These are phyloP conservation scores for Callyntrura sp. DNA, from an alignment of 2,888 invertebrate species.

Conservation along the genomic window DNA sequence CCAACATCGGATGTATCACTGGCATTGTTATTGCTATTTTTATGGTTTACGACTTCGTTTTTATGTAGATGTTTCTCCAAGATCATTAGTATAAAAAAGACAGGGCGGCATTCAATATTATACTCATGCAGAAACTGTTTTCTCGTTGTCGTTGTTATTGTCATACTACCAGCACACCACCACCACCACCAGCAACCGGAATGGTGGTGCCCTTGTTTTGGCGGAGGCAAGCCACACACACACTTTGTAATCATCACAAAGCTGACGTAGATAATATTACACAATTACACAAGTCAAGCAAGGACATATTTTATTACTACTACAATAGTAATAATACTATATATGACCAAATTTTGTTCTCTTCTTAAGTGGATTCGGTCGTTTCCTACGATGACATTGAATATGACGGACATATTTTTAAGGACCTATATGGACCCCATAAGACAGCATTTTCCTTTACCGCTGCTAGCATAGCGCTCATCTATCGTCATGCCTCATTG, in stretches of 20 bases:
- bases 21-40: conserved; percentile 30
- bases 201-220: background rate
- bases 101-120: background rate
- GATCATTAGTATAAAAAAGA: conserved; percentile 26
- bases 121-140: background rate
- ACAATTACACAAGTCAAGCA: background rate
- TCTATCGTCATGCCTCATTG: conserved; percentile 33
- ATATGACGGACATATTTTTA: conserved; percentile 17
- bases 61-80: conserved; percentile 22
- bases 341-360: conserved; percentile 13
- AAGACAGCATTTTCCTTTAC: background rate
- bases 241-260: background rate
- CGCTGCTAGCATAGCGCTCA: background rate
- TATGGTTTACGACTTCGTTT: conserved; percentile 21
- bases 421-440: background rate
- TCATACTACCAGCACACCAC: background rate
- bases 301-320: conserved; percentile 32
- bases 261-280: conserved; percentile 16
- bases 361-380: conserved; percentile 55
- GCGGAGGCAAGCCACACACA: background rate
- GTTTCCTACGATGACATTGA: conserved; percentile 9
- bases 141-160: background rate
- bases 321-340: conserved; percentile 12
- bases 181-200: background rate
- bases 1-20: conserved; percentile 30